These are phyloP conservation scores for Herpetotheres cachinnans DNA, from an alignment of 2,113 vertebrate genomes.

Conservation along the genomic window DNA sequence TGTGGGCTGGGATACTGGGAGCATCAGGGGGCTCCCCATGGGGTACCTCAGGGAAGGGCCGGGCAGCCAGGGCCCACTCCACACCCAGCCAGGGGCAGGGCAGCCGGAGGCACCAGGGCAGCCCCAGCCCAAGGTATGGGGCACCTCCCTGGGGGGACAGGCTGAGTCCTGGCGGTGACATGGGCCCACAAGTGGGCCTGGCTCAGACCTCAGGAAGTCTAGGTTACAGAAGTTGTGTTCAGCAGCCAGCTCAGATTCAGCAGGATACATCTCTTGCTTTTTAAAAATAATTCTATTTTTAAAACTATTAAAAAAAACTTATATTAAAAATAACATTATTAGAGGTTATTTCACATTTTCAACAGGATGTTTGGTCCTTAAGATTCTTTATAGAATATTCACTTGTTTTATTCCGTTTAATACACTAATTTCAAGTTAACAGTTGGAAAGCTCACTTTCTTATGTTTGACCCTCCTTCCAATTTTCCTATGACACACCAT, in stretches of 20 bases:
- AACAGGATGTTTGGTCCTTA: background rate
- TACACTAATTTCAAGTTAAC: background rate
- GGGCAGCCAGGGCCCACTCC: background rate
- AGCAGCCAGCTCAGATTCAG: background rate
- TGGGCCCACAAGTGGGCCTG: accelerated
- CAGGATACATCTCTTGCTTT: background rate
- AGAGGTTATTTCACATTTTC: background rate
- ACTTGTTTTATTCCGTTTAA: background rate
- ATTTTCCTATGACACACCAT: background rate
- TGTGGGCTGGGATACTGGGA: background rate
- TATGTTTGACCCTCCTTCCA: background rate
- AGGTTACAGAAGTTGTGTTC: background rate
- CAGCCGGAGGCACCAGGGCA: background rate
- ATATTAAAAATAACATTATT: background rate
- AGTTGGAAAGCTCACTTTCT: background rate
- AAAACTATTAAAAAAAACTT: background rate
- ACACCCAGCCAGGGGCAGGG: background rate
- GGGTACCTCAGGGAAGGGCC: accelerated
- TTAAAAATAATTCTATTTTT: background rate
- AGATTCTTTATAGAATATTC: background rate
- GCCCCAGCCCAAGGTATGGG: accelerated
- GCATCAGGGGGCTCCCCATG: background rate
- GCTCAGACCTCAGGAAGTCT: background rate
- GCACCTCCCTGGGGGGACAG: accelerated
- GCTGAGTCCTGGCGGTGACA: background rate